Base-by-base conservation (phyloP, 1,140 invertebrate species). In the Eupristina koningsbergeri region DNA sequence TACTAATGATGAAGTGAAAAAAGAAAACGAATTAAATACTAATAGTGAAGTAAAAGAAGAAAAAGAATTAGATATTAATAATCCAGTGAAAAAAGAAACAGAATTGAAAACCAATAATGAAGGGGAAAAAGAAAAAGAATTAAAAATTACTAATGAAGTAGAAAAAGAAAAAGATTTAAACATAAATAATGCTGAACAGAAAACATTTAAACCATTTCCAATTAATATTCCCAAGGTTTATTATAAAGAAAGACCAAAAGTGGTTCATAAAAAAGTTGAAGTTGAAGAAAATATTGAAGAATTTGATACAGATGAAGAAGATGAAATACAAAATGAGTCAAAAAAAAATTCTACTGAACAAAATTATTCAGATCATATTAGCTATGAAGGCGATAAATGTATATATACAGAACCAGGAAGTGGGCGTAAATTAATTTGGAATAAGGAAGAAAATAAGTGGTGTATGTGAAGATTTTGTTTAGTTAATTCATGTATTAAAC, bases 401-500 rank as follows among this genome's bases (percentile, higher is more conserved):
- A 94, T 96, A 86, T 96, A 96, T 86, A 96, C 95, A 31, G 96
- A 96, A 91, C 95, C 95, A 53, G 91, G 89, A 64, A 94, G 94
- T 69, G 93, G 94, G 73, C 93, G 93, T 84, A 94, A 95, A 89
- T 96, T 95, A 89, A 92, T 94, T 88, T 96, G 96, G 95, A 93
- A 94, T 88, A 91, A 93, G 79, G 92, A 92, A 26, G 92, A 93
- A 86, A 94, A 94, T 86, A 91, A 93, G 85, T 95, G 95, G 95
- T 85, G 88, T 89, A 87, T 80, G 88, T 85, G 53, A 39, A 73
- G n/a, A 63, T 41, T 58, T n/a, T 80, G 0, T n/a, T 63, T 39
- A 64, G 47, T 69, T 67, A 45, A n/a, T 73, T 41, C 39, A 39
- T 34, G 31, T 50, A 64, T 63, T 78, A 15, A 78, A 61, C 0